Base-by-base conservation (phyloP, 2,113 vertebrate species). In the Mesocricetus auratus region DNA sequence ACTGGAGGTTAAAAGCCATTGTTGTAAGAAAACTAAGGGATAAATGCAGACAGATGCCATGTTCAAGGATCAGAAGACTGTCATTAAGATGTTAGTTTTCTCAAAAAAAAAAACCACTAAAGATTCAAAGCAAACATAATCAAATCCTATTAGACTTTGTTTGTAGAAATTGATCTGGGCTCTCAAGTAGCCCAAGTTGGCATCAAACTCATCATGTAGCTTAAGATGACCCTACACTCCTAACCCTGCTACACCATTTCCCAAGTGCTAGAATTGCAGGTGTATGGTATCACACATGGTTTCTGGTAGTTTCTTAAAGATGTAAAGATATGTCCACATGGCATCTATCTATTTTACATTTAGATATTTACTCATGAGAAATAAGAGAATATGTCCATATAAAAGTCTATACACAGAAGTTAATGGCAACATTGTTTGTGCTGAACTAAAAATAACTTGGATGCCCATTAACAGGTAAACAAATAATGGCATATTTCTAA, bases 261-360 rank as follows among this genome's bases (percentile, higher is more conserved):
- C n/a, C 6, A 26, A 62, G 22, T n/a, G 3, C 56, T 29, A 22
- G 22, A 42, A 62, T 39, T 39, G 42, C 8, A 83, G 56, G 12
- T n/a, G 33, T 62, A n/a, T 60, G 56, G 21, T 22, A 11, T 50
- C 33, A n/a, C n/a, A 21, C 19, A 33, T 56, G 47, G 53, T 26
- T 45, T 85, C 39, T 31, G 24, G 13, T 15, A 75, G 60, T 75
- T 94, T 95, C 47, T 88, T 56, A 78, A 82, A 90, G 62, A 90
- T 47, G 31, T 66, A 92, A 95, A 73, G 69, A 66, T 3, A 50
- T 60, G 56, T 10, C 26, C 26, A 53, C 39, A 26, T 68, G 56
- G 16, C 31, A 62, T 66, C 9, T 39, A 74, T 39, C 7, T 50
- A 79, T 69, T 90, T 26, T 10, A 56, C 22, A n/a, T 16, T 1